Evolutionary conservation across 2,797 vertebrate genomes (phyloP), one percentile per base, ranked within the genome.

Genomic region (Eutrigla gurnardus): DNA sequence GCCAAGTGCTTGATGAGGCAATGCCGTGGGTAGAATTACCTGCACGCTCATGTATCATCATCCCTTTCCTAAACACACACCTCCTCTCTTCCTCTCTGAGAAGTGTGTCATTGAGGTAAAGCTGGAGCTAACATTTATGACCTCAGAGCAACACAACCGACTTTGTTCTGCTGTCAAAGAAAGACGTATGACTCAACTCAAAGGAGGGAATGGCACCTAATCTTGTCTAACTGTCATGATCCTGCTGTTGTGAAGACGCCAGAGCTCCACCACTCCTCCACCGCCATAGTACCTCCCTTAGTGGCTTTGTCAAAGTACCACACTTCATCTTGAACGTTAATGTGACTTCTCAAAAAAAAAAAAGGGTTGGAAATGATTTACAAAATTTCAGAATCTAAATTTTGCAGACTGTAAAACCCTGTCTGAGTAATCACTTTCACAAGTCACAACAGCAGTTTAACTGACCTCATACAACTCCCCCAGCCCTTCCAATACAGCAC

Each of bases 141-240:
- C 46, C 68, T 12, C 53, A 32, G 42, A 70, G 50, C 14, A 60
- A 62, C 43, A 73, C 13, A 33, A 63, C 6, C 14, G 9, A 37
- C 54, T 74, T 77, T 77, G 47, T 68, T 76, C 53, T 63, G 36
- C 25, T 47, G 64, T 81, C 60, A 40, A 62, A 50, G 18, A 6
- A 47, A 57, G 43, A 52, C 6, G 3, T 35, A 47, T 6, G 58
- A 15, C 17, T 67, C 3, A 47, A 15, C 17, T 67, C 3, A 47
- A 50, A 61, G 55, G 43, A 62, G 54, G 55, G 36, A 55, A 45
- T 36, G 60, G 37, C 32, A 40, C 32, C 11, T 33, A 0, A 61
- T 71, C 45, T 46, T n/a, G n/a, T n/a, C n/a, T 40, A 49, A 49
- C 49, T 10, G 42, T 61, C 50, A 25, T 10, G 35, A 43, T 33